Conservation (phyloP, 1,140 invertebrate genomes). For the Heterodera carotae region DNA sequence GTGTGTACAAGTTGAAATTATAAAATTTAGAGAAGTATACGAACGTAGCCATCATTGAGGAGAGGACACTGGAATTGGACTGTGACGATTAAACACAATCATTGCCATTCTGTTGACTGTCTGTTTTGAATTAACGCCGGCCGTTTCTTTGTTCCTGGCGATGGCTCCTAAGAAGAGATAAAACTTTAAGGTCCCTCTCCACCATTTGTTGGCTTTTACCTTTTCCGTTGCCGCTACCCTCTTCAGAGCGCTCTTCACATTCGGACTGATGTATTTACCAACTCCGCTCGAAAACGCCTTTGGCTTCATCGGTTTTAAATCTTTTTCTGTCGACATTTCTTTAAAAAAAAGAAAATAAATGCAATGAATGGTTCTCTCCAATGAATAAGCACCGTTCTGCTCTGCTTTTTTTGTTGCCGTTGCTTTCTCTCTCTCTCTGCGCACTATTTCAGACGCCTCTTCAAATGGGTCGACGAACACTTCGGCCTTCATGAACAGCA, state of each 20-base stretch:
- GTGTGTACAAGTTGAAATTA: no score
- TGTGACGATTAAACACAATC: background rate
- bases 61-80: background rate
- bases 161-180: background rate
- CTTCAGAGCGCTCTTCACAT: constrained; percentile 41
- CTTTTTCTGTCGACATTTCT: background rate
- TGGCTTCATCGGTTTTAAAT: constrained; percentile 38
- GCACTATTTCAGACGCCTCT: constrained; percentile 50
- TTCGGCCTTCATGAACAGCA: constrained; percentile 55
- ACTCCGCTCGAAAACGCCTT: constrained; percentile 52
- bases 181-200: background rate
- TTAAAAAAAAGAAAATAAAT: no score
- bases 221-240: constrained; percentile 30
- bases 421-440: constrained; percentile 46
- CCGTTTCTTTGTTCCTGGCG: background rate
- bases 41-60: background rate
- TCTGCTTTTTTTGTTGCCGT: background rate
- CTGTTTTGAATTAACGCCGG: background rate
- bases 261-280: constrained; percentile 61
- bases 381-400: background rate
- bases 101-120: background rate
- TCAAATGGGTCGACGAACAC: constrained; percentile 64
- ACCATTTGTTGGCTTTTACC: background rate
- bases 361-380: no score
- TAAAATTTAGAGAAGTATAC: background rate